Conservation (phyloP, 1,140 invertebrate genomes). For the Agrypnia vestita region DNA sequence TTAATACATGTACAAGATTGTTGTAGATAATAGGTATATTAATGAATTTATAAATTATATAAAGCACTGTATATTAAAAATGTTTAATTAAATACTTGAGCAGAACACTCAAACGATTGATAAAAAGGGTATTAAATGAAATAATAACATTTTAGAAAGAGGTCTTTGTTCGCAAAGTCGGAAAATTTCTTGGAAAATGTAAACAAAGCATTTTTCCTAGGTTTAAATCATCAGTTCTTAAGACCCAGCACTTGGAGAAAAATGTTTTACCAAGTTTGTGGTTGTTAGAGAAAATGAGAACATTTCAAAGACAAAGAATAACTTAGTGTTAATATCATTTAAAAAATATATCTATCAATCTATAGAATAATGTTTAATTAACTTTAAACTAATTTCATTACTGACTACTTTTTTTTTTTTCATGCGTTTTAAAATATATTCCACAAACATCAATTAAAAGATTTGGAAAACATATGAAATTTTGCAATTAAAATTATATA, state of each 20-base stretch:
- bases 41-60: too few species aligned
- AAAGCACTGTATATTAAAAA: neutral
- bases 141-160: constrained; percentile 53
- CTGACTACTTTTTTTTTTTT: too few species aligned
- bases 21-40: too few species aligned
- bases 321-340: too few species aligned
- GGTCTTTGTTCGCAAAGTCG: constrained; percentile 54
- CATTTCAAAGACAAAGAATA: neutral
- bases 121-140: constrained; percentile 54
- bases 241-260: neutral
- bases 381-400: too few species aligned
- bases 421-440: too few species aligned
- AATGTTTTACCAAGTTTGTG: neutral
- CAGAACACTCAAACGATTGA: constrained; percentile 34
- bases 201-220: constrained; percentile 54
- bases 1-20: too few species aligned
- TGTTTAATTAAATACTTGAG: constrained; percentile 51
- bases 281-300: neutral
- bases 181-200: constrained; percentile 41
- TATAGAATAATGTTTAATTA: too few species aligned
- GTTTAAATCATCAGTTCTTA: neutral
- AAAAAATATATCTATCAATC: too few species aligned
- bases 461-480: too few species aligned
- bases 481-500: too few species aligned
- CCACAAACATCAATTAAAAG: too few species aligned